phyloP scores from a whole-genome alignment of 2,113 vertebrate genomes.

The Aythya baeri region DNA sequence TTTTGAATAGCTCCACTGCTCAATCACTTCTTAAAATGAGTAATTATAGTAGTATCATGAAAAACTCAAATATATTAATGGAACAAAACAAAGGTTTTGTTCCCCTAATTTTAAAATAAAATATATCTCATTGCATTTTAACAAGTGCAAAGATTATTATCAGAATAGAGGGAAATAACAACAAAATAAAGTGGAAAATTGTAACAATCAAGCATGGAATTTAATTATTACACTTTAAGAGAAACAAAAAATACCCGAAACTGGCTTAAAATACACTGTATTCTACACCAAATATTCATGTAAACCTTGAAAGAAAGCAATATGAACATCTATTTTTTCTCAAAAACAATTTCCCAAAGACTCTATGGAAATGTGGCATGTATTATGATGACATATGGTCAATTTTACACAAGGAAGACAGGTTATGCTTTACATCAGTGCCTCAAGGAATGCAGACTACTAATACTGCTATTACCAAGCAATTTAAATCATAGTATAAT shows the following conservation, averaged over 20 bases:
- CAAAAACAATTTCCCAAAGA: not conserved
- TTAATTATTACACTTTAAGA: not conserved
- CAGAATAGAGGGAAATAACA: not conserved
- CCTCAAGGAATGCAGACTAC: constrained; percentile 22
- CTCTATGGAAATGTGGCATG: not conserved
- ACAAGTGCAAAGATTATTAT: not conserved
- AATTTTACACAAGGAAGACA: constrained; percentile 1
- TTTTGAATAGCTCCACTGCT: not conserved
- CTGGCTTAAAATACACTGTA: not conserved
- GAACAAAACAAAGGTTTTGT: not conserved
- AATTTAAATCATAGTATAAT: constrained; percentile 56
- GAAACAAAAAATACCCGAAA: not conserved
- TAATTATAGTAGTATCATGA: not conserved
- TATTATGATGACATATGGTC: constrained; percentile 33
- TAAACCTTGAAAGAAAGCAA: not conserved
- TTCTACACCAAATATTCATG: not conserved
- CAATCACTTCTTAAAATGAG: not conserved
- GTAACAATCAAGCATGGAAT: not conserved
- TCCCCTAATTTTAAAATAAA: not conserved
- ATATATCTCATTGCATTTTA: not conserved
- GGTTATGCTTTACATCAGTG: constrained; percentile 17
- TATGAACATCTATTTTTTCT: not conserved
- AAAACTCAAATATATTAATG: not conserved
- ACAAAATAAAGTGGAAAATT: constrained; percentile 10
- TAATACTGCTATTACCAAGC: constrained; percentile 39